These are phyloP conservation scores for Hyperoplus immaculatus DNA, from an alignment of 2,797 vertebrate genomes.

Conservation along the genomic window DNA sequence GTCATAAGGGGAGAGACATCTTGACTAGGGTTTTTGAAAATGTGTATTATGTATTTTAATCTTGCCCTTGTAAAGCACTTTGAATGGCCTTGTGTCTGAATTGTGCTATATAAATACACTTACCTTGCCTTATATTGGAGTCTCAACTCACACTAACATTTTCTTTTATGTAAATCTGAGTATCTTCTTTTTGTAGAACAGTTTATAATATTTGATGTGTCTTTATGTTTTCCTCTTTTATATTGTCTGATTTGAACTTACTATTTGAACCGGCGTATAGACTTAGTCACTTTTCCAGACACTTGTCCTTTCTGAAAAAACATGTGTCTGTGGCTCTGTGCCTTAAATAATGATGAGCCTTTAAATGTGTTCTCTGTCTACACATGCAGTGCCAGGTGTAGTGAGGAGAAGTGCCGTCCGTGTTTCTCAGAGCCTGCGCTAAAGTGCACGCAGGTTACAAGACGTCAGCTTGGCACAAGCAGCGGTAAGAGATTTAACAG, in stretches of 20 bases:
- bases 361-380: constrained; percentile 5
- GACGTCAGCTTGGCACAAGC: constrained; percentile 21
- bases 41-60: too few relatives aligned
- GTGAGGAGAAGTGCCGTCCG: background rate
- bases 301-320: constrained; percentile 13
- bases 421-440: constrained; percentile 16
- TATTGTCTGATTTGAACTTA: constrained; percentile 8
- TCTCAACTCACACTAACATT: too few relatives aligned
- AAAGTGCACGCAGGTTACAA: constrained; percentile 19
- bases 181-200: background rate
- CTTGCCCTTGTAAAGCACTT: too few relatives aligned
- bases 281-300: background rate
- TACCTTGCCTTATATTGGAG: too few relatives aligned
- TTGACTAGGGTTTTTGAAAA: too few relatives aligned
- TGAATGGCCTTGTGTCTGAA: too few relatives aligned
- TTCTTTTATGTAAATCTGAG: background rate
- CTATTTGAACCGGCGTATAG: background rate
- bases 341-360: constrained; percentile 40
- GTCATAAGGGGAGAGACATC: too few relatives aligned
- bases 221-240: constrained; percentile 14
- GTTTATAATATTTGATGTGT: background rate
- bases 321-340: constrained; percentile 6
- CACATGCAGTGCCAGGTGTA: background rate
- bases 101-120: too few relatives aligned
- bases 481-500: constrained; percentile 38